These are phyloP conservation scores for Paraplagusia blochii DNA, from an alignment of 2,113 vertebrate genomes.

Conservation along the genomic window DNA sequence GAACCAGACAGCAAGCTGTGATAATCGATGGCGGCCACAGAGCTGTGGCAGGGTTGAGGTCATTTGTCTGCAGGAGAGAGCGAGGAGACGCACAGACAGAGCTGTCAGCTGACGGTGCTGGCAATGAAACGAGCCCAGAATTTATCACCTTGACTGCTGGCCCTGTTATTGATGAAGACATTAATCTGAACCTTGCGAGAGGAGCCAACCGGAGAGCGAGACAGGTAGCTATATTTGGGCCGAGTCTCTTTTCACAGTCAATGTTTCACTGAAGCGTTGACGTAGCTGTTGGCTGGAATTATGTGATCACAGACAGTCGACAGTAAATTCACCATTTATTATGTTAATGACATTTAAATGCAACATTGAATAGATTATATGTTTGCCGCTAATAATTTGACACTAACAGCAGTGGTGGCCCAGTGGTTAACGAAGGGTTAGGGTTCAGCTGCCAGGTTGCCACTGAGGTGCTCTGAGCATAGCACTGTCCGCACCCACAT, in stretches of 20 bases:
- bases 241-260: not conserved
- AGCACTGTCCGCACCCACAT: too few relatives aligned
- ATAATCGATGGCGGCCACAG: conserved; percentile 55
- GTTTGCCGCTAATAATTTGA: too few relatives aligned
- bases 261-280: not conserved
- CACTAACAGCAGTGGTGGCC: too few relatives aligned
- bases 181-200: conserved; percentile 25
- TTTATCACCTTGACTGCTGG: conserved; percentile 45
- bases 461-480: too few relatives aligned
- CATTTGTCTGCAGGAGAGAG: conserved; percentile 49
- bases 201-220: not conserved
- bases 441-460: too few relatives aligned
- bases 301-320: not conserved
- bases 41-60: conserved; percentile 37
- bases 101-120: conserved; percentile 32
- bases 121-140: conserved; percentile 31
- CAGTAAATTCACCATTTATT: not conserved
- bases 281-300: not conserved
- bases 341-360: too few relatives aligned
- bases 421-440: too few relatives aligned
- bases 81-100: conserved; percentile 21
- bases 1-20: conserved; percentile 14
- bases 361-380: too few relatives aligned
- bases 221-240: conserved; percentile 1
- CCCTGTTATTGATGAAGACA: conserved; percentile 56